Conservation (phyloP, 2,113 vertebrate genomes). For the Eretmodus cyanostictus region DNA sequence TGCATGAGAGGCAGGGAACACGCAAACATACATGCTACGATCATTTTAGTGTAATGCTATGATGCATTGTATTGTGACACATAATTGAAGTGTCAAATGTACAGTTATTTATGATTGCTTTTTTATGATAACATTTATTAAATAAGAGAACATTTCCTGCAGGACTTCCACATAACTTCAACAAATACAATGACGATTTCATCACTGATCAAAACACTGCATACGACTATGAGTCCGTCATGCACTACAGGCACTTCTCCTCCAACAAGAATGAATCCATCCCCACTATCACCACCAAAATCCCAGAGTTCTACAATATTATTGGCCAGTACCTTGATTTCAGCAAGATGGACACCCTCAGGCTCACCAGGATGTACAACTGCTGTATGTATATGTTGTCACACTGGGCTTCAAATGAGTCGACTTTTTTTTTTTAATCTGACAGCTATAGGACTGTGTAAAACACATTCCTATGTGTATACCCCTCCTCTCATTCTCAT, state of each 20-base stretch:
- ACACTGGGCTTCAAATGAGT: neutral
- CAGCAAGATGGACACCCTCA: slow-evolving; percentile 78
- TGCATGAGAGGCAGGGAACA: neutral
- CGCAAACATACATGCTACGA: neutral
- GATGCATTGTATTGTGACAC: neutral
- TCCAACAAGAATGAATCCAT: slow-evolving; percentile 82
- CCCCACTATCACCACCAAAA: slow-evolving; percentile 87
- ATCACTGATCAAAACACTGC: slow-evolving; percentile 89
- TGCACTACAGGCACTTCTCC: slow-evolving; percentile 85
- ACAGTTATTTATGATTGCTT: neutral
- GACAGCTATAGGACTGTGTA: neutral
- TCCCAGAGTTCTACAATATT: slow-evolving; percentile 79
- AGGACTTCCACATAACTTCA: slow-evolving; percentile 82
- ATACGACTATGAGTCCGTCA: slow-evolving; percentile 89
- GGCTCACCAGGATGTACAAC: slow-evolving; percentile 90
- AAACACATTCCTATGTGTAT: neutral
- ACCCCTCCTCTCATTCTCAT: neutral
- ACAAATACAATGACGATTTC: slow-evolving; percentile 72
- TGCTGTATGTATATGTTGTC: slow-evolving; percentile 77
- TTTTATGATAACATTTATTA: neutral
- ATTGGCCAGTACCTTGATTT: slow-evolving; percentile 89
- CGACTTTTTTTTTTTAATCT: neutral
- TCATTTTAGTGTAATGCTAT: neutral
- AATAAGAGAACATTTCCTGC: neutral
- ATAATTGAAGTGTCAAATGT: neutral